phyloP scores from a whole-genome alignment of 1,140 invertebrate genomes.

The Drosophila miranda region DNA sequence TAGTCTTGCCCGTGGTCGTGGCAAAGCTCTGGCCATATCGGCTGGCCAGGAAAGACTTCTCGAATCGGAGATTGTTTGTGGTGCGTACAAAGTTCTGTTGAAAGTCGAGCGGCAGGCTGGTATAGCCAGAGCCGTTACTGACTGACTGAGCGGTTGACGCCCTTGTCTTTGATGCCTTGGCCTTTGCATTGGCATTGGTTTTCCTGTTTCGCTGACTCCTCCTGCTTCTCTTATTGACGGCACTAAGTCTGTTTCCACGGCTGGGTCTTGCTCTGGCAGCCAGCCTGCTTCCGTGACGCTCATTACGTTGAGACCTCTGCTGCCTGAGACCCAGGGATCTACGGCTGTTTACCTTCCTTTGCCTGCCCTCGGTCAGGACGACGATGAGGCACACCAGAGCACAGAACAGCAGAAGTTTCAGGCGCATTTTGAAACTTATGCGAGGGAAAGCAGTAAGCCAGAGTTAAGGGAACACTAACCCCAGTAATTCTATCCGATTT shows the following conservation, averaged over 20 bases:
- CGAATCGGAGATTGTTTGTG: slow-evolving; percentile 22
- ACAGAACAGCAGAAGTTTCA: slow-evolving; percentile 27
- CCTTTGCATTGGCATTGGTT: not conserved
- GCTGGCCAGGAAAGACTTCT: slow-evolving; percentile 23
- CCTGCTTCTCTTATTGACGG: slow-evolving; percentile 12
- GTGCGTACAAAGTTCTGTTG: slow-evolving; percentile 33
- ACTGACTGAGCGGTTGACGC: too few species aligned
- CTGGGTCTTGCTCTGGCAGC: slow-evolving; percentile 5
- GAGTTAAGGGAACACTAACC: slow-evolving; percentile 29
- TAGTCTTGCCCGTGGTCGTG: slow-evolving; percentile 10
- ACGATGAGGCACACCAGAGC: slow-evolving; percentile 30
- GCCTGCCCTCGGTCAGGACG: slow-evolving; percentile 27
- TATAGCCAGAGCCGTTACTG: slow-evolving; percentile 2
- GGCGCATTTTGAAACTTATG: slow-evolving; percentile 18
- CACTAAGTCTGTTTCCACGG: slow-evolving; percentile 6
- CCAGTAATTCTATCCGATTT: not conserved
- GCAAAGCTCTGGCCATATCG: slow-evolving; percentile 34
- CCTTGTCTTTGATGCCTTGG: not conserved
- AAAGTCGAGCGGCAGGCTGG: slow-evolving; percentile 28
- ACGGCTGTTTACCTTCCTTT: slow-evolving; percentile 1
- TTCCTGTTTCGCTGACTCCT: slow-evolving; percentile 4
- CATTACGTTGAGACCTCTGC: not conserved
- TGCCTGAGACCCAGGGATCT: not conserved
- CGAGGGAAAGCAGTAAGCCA: not conserved
- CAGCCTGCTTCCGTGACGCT: not conserved